Conservation (phyloP, 2,888 invertebrate genomes). For the Plebejus argus region DNA sequence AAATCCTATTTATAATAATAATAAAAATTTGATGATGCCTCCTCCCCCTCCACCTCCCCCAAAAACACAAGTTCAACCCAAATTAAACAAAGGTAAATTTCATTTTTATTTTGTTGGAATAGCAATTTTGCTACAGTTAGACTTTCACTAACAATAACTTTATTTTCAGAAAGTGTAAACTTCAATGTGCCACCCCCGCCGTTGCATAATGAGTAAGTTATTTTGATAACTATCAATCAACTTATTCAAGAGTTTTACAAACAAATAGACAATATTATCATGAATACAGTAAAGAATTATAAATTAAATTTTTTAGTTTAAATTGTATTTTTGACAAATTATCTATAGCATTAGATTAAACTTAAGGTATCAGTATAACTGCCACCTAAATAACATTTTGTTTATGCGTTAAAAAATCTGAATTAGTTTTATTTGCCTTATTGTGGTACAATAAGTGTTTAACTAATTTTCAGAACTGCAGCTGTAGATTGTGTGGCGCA, state of each 20-base stretch:
- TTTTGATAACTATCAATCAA: background rate
- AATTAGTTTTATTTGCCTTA: too few relatives aligned
- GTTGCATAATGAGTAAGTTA: slow-evolving; percentile 35
- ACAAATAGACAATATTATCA: background rate
- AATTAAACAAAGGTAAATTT: slow-evolving; percentile 3
- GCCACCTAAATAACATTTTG: too few relatives aligned
- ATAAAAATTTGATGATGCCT: slow-evolving; percentile 45
- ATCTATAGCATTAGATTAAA: too few relatives aligned
- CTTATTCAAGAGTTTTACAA: background rate
- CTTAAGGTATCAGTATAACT: too few relatives aligned
- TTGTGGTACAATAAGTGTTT: too few relatives aligned
- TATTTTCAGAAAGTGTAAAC: slow-evolving; percentile 5
- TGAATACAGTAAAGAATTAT: background rate
- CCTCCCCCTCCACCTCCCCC: slow-evolving; percentile 48
- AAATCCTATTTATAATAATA: slow-evolving; percentile 39
- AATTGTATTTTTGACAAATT: too few relatives aligned
- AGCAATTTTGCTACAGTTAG: background rate
- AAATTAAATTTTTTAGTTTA: too few relatives aligned
- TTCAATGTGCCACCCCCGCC: slow-evolving; percentile 14
- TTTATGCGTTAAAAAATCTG: too few relatives aligned
- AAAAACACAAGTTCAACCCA: background rate
- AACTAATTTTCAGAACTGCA: background rate
- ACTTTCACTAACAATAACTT: background rate
- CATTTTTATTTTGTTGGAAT: background rate
- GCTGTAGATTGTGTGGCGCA: slow-evolving; percentile 37